Conservation (phyloP, 2,797 vertebrate genomes). For the Sparidentex hasta region DNA sequence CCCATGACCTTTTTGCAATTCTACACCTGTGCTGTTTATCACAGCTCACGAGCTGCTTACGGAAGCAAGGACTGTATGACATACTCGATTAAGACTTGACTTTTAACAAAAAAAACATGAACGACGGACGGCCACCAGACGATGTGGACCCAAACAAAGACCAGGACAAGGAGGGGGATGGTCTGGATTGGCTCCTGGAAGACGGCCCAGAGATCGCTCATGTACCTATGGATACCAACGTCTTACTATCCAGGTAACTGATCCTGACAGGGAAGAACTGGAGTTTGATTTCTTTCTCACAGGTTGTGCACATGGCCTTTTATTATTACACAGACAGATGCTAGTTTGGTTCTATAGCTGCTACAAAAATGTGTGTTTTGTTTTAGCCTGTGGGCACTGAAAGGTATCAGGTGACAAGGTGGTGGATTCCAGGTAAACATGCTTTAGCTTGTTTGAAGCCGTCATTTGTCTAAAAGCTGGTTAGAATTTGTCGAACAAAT, state of each 20-base stretch:
- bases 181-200: slow-evolving; percentile 50
- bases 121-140: neutral
- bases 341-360: neutral
- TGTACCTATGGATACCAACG: slow-evolving; percentile 62
- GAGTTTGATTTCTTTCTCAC: neutral
- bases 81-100: neutral
- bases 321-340: too few species aligned
- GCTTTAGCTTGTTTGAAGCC: neutral
- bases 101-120: slow-evolving; percentile 11
- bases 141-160: neutral
- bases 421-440: slow-evolving; percentile 12
- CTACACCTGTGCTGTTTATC: slow-evolving; percentile 35
- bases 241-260: slow-evolving; percentile 40
- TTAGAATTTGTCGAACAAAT: neutral
- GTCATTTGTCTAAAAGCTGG: neutral
- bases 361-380: neutral
- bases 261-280: neutral
- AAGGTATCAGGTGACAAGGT: slow-evolving; percentile 2
- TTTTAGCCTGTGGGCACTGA: neutral
- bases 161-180: neutral
- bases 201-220: neutral
- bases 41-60: neutral
- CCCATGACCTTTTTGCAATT: neutral
- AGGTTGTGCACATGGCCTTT: neutral
- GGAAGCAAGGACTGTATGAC: neutral